Percentiles rank a stretch among this genome's conserved stretches.
These are phyloP conservation scores for Tinea semifulvella DNA, from an alignment of 2,888 invertebrate species.

Conservation along the genomic window DNA sequence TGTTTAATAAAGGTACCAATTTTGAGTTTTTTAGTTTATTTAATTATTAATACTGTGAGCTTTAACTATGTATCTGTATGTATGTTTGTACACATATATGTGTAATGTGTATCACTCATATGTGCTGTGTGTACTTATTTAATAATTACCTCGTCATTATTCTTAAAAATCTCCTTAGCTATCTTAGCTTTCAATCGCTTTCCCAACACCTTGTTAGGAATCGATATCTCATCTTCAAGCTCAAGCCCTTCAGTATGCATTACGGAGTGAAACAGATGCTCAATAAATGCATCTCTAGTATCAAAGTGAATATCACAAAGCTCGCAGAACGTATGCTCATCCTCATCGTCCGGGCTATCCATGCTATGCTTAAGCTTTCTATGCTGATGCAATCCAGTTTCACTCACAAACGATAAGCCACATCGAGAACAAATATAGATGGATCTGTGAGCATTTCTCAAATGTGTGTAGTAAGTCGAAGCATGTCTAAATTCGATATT, in stretches of 20 bases:
- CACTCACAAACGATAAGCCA: constrained; percentile 49
- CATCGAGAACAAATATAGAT: constrained; percentile 42
- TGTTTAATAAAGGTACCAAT: no score
- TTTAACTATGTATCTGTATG: no score
- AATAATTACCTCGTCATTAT: background rate
- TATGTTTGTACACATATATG: no score
- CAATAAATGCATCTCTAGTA: constrained; percentile 41
- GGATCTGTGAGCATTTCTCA: constrained; percentile 44
- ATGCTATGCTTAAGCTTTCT: constrained; percentile 36
- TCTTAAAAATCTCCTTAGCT: constrained; percentile 12
- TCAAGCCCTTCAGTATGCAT: constrained; percentile 30
- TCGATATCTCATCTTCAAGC: constrained; percentile 22
- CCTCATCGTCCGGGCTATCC: constrained; percentile 42
- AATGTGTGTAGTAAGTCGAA: constrained; percentile 52
- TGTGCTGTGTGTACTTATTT: no score
- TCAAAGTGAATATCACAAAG: constrained; percentile 46
- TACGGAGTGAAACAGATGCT: constrained; percentile 47
- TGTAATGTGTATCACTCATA: no score
- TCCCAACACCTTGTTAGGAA: constrained; percentile 34
- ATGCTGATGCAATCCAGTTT: constrained; percentile 39
- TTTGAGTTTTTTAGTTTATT: no score
- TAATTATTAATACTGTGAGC: no score
- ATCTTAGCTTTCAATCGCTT: constrained; percentile 38
- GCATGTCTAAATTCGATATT: constrained; percentile 47
- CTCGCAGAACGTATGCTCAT: constrained; percentile 38